These are phyloP conservation scores for Planiliza haematocheilus DNA, from an alignment of 2,113 vertebrate genomes.

Conservation along the genomic window DNA sequence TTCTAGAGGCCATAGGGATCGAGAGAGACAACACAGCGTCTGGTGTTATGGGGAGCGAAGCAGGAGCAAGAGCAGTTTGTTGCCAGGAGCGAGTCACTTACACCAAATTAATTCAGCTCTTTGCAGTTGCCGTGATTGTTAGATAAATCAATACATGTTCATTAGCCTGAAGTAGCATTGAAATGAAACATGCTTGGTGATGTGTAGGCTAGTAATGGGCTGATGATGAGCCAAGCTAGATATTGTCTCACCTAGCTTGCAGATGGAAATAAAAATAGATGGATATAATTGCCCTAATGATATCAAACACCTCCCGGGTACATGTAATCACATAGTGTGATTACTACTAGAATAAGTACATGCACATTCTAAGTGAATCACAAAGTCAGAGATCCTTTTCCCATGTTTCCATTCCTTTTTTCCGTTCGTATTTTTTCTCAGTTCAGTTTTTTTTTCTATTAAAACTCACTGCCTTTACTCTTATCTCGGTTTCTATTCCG, in stretches of 20 bases:
- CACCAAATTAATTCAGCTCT: conserved; percentile 70
- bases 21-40: conserved; percentile 3
- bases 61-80: conserved; percentile 46
- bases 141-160: conserved; percentile 73
- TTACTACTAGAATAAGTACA: conserved; percentile 51
- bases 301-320: conserved; percentile 56
- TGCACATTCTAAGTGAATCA: conserved; percentile 34
- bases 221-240: conserved; percentile 60
- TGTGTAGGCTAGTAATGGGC: conserved; percentile 57
- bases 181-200: conserved; percentile 60
- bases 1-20: not conserved
- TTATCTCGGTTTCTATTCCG: conserved; percentile 9
- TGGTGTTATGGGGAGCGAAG: conserved; percentile 1
- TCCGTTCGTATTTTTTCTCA: no score
- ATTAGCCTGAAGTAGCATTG: conserved; percentile 65
- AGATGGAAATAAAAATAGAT: conserved; percentile 55
- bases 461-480: conserved; percentile 16
- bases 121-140: conserved; percentile 62
- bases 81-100: conserved; percentile 65
- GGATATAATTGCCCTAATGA: conserved; percentile 40
- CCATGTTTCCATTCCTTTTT: not conserved
- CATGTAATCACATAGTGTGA: conserved; percentile 51
- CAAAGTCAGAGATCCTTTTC: conserved; percentile 38
- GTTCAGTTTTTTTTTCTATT: conserved; percentile 14
- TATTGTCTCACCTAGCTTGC: conserved; percentile 54